These are phyloP conservation scores for Pseudomyrmex gracilis DNA, from an alignment of 1,140 invertebrate species.

Conservation along the genomic window DNA sequence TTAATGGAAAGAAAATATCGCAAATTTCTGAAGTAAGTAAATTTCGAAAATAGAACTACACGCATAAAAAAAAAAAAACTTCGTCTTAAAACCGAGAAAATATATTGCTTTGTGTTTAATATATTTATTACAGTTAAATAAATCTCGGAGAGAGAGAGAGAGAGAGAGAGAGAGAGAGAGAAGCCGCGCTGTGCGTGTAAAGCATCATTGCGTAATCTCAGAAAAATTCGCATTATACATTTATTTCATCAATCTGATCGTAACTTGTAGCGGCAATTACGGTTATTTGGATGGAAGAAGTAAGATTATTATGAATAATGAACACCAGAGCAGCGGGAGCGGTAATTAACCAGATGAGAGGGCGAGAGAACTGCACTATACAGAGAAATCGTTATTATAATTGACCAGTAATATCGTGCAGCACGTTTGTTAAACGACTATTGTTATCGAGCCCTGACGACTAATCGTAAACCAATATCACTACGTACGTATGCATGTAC, in stretches of 20 bases:
- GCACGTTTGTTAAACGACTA: slow-evolving; percentile 29
- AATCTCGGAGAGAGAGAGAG: no score
- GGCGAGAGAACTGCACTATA: background rate
- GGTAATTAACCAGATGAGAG: slow-evolving; percentile 6
- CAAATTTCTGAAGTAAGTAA: background rate
- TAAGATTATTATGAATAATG: background rate
- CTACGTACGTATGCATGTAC: background rate
- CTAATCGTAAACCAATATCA: slow-evolving; percentile 54
- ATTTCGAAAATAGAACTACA: background rate
- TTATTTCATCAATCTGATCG: background rate
- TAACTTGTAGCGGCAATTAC: background rate
- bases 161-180: no score
- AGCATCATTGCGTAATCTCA: background rate
- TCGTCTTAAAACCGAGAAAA: background rate
- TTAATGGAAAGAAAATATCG: background rate
- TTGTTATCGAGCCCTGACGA: slow-evolving; percentile 24
- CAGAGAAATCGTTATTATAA: slow-evolving; percentile 45
- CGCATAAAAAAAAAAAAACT: no score
- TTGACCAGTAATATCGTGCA: slow-evolving; percentile 25
- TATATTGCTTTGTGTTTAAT: background rate
- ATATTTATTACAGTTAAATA: background rate
- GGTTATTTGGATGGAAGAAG: background rate
- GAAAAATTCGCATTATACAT: slow-evolving; percentile 8
- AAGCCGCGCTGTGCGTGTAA: no score
- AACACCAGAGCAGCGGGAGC: background rate